Percentiles rank a stretch among this genome's conserved stretches.
Evolutionary conservation across 2,888 invertebrate genomes (phyloP).

Genomic region (Drosophila koepferae): DNA sequence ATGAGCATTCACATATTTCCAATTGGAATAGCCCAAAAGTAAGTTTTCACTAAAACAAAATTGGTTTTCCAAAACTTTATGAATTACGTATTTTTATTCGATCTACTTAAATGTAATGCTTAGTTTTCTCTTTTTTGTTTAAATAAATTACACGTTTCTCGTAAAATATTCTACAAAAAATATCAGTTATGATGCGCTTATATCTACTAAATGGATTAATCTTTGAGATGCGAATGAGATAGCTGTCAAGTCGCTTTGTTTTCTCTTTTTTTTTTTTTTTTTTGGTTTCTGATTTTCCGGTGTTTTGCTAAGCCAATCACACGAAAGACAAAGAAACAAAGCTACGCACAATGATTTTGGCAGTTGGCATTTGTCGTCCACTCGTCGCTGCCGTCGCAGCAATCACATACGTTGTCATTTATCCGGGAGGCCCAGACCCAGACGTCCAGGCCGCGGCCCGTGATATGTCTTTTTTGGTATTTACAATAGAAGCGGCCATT

Average conservation of each 20-base stretch:
- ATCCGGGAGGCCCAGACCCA: conserved; percentile 87
- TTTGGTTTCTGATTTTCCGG: conserved; percentile 7
- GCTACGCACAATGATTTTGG: conserved; percentile 78
- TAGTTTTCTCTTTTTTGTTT: conserved; percentile 13
- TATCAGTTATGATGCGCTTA: conserved; percentile 70
- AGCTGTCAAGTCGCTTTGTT: conserved; percentile 13
- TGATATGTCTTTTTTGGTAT: conserved; percentile 85
- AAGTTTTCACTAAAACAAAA: too few species aligned
- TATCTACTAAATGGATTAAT: conserved; percentile 40
- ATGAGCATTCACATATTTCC: not conserved
- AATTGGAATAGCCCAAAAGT: not conserved
- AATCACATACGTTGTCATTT: conserved; percentile 97
- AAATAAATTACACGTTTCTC: conserved; percentile 69
- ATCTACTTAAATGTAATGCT: conserved; percentile 64
- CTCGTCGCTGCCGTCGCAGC: conserved; percentile 97
- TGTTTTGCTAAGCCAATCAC: conserved; percentile 20
- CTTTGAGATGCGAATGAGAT: conserved; percentile 62
- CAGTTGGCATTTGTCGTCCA: conserved; percentile 85
- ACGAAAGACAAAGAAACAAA: conserved; percentile 2
- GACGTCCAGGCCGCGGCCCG: conserved; percentile 83
- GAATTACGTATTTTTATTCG: conserved; percentile 51
- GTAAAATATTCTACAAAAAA: conserved; percentile 65
- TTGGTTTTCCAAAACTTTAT: not conserved
- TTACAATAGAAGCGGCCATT: conserved; percentile 93
- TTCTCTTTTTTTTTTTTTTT: conserved; percentile 5